Evolutionary conservation across 2,888 invertebrate species (phyloP), one percentile per base, ranked within the genome.

Genomic region (Dione juno): DNA sequence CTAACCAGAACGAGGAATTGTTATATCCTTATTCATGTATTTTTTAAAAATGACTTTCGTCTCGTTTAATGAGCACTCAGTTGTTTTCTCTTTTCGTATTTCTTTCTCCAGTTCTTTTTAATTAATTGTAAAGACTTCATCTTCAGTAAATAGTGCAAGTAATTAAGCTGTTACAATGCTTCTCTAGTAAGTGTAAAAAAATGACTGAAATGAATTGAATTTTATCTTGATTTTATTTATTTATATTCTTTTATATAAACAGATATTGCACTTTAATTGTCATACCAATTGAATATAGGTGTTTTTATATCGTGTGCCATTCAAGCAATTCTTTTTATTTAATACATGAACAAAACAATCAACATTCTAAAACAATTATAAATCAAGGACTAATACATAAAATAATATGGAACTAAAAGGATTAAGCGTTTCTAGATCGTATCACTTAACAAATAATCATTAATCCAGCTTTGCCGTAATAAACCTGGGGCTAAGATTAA

Each of bases 391-490:
- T 45, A 37, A 63, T 54, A 54, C 45, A 43, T 70, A 50, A 65
- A 68, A 72, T 73, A 71, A 65, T 72, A 67, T 67, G 54, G 61
- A 70, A 71, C 73, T 72, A 76, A 73, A 78, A 76, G 77, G 79
- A 80, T 78, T 80, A 84, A 84, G 82, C 76, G 72, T 50, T 64
- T 77, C 71, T 72, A 73, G 77, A 81, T 81, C 84, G 85, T 82
- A 84, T 86, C 84, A 84, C 82, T 85, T 83, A 87, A 84, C 88
- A 90, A 90, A 91, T 88, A 90, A 81, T 83, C 88, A 90, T 91
- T 90, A 92, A 91, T 92, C 85, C 84, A 84, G 82, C 83, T 87
- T 84, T 88, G 88, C 89, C 85, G 85, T 89, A 90, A 91, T 89
- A 88, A 64, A 88, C 85, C 79, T 80, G 82, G 77, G 76, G 75